A percentile compares a stretch with the other conserved stretches of the same genome.
These are phyloP conservation scores for Corella eumyota DNA, from an alignment of 23 tunicate species.

Conservation along the genomic window DNA sequence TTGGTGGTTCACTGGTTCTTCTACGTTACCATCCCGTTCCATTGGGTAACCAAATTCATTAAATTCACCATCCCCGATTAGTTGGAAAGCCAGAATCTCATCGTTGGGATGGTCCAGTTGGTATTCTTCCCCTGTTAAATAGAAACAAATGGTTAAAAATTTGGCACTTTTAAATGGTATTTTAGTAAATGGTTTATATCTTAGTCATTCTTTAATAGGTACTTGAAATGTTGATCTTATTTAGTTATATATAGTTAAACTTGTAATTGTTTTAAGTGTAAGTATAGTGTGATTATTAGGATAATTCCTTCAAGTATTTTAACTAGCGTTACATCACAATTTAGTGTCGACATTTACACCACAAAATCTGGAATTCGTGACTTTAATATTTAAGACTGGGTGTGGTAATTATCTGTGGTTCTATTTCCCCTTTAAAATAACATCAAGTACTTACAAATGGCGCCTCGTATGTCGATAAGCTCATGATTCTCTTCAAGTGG, in stretches of 20 bases:
- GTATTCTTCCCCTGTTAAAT: constrained; percentile 38
- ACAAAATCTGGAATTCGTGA: no score
- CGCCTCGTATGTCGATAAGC: constrained; percentile 9
- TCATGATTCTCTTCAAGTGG: constrained; percentile 10
- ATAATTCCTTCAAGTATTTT: no score
- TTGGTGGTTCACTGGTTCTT: no score
- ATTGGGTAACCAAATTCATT: constrained; percentile 5
- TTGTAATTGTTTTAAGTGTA: no score
- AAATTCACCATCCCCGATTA: constrained; percentile 1
- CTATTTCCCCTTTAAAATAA: no score
- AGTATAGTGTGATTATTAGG: no score
- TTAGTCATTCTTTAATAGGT: neutral
- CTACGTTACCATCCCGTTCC: no score
- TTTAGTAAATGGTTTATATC: neutral
- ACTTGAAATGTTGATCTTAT: neutral
- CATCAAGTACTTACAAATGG: constrained; percentile 18
- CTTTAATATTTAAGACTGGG: no score
- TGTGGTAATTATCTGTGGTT: no score
- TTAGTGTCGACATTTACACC: no score
- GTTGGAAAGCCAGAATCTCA: constrained; percentile 6
- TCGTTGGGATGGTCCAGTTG: constrained; percentile 18
- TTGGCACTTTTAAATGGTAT: neutral
- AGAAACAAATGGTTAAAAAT: neutral
- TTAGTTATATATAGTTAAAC: no score
- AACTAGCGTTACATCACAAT: no score